Evolutionary conservation across 2,797 vertebrate species (phyloP), one percentile per base, ranked within the genome.

Genomic region (Vespertilio murinus): DNA sequence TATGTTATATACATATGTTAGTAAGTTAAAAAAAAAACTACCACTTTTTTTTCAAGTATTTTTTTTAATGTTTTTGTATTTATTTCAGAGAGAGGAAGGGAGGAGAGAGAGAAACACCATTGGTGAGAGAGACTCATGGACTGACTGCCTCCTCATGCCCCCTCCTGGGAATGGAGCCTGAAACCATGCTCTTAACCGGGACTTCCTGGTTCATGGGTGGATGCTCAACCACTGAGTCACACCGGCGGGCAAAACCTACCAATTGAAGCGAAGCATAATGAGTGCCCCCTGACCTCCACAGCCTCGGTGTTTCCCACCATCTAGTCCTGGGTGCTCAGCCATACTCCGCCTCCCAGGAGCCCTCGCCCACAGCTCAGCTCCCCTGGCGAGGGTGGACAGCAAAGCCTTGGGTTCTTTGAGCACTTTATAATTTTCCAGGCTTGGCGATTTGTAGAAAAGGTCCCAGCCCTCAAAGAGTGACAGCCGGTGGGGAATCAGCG

Each of bases 371-470:
- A 45, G 22, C 40, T 59, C 35, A 69, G 79, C 42, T 40, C 54
- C 40, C 71, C 33, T 18, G 49, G 9, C 14, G n/a, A 11, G 42
- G 6, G 25, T 20, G 18, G 30, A 25, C 17, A 42, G 33, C n/a
- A 82, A 91, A 91, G n/a, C 23, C n/a, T 35, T 38, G n/a, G 47
- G 35, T 65, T 86, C 83, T 74, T 22, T 95, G 17, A 88, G 64
- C 14, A 78, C 61, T 91, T 94, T 28, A 74, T 25, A 88, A 92
- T 84, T 75, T 71, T 59, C 30, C 56, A 92, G 64, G 59, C 59
- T 83, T 94, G 35, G 33, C n/a, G 45, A 92, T 40, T 59, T 20
- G 77, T 9, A 88, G 73, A 81, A 77, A 94, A 92, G 35, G 91
- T 33, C 42, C 33, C 49, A 88, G 67, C 17, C 22, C 47, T 92